Conservation (phyloP, 2,113 vertebrate species). For the Oryzias celebensis region DNA sequence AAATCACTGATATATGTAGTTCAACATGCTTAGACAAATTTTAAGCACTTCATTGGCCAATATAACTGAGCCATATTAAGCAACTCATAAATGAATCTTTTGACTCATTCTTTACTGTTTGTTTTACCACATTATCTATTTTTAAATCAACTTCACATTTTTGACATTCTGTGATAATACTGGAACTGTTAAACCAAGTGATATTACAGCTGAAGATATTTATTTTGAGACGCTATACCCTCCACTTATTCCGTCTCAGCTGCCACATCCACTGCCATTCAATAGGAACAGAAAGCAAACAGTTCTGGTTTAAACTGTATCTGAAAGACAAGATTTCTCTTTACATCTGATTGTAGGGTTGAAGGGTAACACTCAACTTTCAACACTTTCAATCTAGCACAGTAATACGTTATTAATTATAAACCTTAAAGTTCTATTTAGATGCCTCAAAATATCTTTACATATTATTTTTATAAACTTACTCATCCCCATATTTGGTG, state of each 20-base stretch:
- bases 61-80: background rate
- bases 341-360: slow-evolving; percentile 1
- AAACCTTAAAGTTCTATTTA: too few species aligned
- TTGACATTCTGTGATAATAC: slow-evolving; percentile 22
- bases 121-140: slow-evolving; percentile 32
- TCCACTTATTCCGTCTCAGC: slow-evolving; percentile 14
- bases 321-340: slow-evolving; percentile 15
- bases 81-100: slow-evolving; percentile 24
- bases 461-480: too few species aligned
- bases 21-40: too few species aligned
- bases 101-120: slow-evolving; percentile 10
- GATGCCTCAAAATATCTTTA: too few species aligned
- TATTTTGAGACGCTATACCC: slow-evolving; percentile 39
- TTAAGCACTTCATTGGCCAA: too few species aligned
- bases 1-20: slow-evolving; percentile 22
- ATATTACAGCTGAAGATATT: slow-evolving; percentile 31
- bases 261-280: slow-evolving; percentile 41
- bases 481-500: too few species aligned
- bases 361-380: background rate
- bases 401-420: too few species aligned
- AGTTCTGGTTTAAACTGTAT: slow-evolving; percentile 1
- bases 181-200: slow-evolving; percentile 31
- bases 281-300: slow-evolving; percentile 47
- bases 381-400: background rate
- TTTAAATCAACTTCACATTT: background rate